phyloP scores from a whole-genome alignment of 2,888 invertebrate species.

The Apamea anceps region DNA sequence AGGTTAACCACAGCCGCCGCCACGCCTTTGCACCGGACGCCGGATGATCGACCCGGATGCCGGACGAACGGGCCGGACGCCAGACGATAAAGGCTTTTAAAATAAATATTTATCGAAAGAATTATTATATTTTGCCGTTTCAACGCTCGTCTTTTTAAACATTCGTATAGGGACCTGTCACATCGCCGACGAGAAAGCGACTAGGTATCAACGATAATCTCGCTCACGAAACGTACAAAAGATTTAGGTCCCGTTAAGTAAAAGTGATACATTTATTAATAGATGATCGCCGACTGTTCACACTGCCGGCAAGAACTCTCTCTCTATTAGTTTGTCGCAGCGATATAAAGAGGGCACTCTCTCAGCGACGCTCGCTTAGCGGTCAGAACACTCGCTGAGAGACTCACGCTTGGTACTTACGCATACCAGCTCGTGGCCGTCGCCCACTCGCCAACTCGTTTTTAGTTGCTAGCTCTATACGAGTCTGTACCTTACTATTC shows the following conservation, averaged over 20 bases:
- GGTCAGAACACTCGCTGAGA: not conserved
- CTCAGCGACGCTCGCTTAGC: not conserved
- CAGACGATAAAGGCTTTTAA: constrained; percentile 4
- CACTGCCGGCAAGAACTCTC: not conserved
- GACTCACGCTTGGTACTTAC: not conserved
- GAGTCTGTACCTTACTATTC: too few species aligned
- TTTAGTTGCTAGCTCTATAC: too few species aligned
- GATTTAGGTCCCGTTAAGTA: not conserved
- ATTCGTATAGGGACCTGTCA: too few species aligned
- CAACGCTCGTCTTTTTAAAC: not conserved
- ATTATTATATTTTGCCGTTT: constrained; percentile 11
- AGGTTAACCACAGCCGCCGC: constrained; percentile 31
- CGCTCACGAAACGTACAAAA: not conserved
- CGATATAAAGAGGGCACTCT: not conserved
- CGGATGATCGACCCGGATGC: constrained; percentile 43
- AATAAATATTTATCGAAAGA: constrained; percentile 43
- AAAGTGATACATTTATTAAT: not conserved
- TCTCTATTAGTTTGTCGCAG: not conserved
- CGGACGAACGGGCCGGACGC: constrained; percentile 36
- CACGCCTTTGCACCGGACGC: constrained; percentile 35
- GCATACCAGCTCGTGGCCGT: not conserved
- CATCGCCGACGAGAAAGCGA: not conserved
- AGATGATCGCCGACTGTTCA: not conserved
- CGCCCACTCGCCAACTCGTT: not conserved
- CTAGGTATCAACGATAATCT: not conserved